A percentile compares a stretch with the other conserved stretches of the same genome.
Evolutionary conservation across 2,888 invertebrate genomes (phyloP).

Genomic region (Lochmaea capreae): DNA sequence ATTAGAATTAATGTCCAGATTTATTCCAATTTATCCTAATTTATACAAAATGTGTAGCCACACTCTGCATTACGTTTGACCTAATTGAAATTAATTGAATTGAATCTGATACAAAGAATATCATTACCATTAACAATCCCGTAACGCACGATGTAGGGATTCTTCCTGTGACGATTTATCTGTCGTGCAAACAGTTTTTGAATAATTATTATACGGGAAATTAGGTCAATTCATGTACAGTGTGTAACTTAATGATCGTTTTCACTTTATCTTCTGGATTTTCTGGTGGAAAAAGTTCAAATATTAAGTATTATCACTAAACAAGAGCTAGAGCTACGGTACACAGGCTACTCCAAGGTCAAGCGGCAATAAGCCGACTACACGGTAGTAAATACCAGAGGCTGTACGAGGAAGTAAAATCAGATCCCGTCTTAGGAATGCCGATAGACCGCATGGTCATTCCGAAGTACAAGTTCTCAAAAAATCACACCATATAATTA

Average conservation of each 20-base stretch:
- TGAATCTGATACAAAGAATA: constrained; percentile 4
- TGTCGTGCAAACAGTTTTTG: constrained; percentile 5
- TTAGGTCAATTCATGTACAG: neutral
- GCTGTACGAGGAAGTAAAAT: too few species aligned
- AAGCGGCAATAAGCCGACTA: too few species aligned
- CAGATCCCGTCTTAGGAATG: too few species aligned
- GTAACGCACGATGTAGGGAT: neutral
- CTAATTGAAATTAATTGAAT: constrained; percentile 39
- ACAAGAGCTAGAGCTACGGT: too few species aligned
- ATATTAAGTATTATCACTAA: too few species aligned
- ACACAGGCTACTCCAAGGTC: too few species aligned
- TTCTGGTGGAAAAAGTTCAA: too few species aligned
- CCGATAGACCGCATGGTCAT: too few species aligned
- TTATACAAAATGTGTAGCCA: constrained; percentile 39
- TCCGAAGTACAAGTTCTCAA: too few species aligned
- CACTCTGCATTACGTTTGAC: constrained; percentile 31
- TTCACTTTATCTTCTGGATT: neutral
- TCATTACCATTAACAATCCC: constrained; percentile 6
- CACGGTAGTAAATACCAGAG: too few species aligned
- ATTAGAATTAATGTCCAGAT: constrained; percentile 37
- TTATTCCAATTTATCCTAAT: constrained; percentile 39
- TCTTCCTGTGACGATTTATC: neutral
- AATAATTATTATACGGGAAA: neutral
- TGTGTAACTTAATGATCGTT: neutral
- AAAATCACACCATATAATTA: too few species aligned